Evolutionary conservation across 2,113 vertebrate species (phyloP).

Genomic region (Scalopus aquaticus): DNA sequence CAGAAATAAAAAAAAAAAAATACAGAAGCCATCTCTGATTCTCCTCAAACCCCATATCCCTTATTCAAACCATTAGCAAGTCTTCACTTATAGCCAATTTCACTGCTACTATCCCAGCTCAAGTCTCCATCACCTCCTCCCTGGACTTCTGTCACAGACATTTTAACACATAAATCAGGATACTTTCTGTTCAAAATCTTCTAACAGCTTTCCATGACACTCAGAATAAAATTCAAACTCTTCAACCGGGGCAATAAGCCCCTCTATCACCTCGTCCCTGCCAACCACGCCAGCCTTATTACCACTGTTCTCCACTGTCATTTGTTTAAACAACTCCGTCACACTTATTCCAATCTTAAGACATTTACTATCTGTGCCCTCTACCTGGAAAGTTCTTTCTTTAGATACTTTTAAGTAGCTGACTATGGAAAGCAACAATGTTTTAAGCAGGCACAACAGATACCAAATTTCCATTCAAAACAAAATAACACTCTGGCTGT

Average conservation of each 20-base stretch:
- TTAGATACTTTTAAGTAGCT: background rate
- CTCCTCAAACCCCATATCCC: background rate
- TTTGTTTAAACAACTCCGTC: background rate
- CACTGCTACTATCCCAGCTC: background rate
- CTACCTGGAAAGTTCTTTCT: background rate
- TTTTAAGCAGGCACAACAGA: slow-evolving; percentile 32
- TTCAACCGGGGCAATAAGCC: background rate
- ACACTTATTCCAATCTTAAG: background rate
- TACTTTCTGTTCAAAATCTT: slow-evolving; percentile 14
- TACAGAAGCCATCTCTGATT: background rate
- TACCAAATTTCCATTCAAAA: slow-evolving; percentile 30
- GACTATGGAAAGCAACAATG: background rate
- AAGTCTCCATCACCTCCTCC: background rate
- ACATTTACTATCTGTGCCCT: background rate
- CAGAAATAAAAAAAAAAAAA: background rate
- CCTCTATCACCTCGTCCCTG: background rate
- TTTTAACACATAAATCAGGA: background rate
- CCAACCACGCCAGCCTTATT: background rate
- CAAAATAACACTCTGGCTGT: background rate
- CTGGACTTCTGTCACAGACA: background rate
- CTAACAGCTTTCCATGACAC: background rate
- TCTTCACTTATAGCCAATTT: background rate
- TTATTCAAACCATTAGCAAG: background rate
- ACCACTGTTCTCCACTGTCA: background rate
- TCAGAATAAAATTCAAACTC: slow-evolving; percentile 7